These are phyloP conservation scores for Drosophila sulfurigaster DNA, from an alignment of 1,140 invertebrate species.

Conservation along the genomic window DNA sequence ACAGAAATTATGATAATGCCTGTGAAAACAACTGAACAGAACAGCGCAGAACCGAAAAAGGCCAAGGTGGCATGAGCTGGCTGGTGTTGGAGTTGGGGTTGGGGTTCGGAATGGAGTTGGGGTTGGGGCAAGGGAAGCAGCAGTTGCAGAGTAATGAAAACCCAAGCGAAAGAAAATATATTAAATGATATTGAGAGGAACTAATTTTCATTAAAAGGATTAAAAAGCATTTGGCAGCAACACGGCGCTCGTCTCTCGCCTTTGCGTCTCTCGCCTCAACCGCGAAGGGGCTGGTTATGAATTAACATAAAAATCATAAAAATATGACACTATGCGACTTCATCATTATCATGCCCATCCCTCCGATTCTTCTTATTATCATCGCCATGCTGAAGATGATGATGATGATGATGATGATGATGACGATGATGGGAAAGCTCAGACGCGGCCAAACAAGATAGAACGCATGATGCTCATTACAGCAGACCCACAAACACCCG, in stretches of 20 bases:
- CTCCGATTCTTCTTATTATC: constrained; percentile 25
- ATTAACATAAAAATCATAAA: constrained; percentile 84
- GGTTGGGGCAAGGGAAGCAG: not conserved
- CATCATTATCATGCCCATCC: constrained; percentile 25
- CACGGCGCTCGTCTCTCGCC: constrained; percentile 28
- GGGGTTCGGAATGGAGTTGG: too few relatives aligned
- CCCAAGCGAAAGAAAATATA: constrained; percentile 80
- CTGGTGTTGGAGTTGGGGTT: not conserved
- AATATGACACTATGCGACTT: constrained; percentile 77
- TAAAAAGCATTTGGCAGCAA: constrained; percentile 80
- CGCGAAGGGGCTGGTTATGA: constrained; percentile 68
- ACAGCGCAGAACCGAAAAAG: constrained; percentile 10
- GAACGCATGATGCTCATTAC: constrained; percentile 73
- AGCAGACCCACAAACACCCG: constrained; percentile 38
- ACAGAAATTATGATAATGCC: constrained; percentile 84
- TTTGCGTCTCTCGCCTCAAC: constrained; percentile 15
- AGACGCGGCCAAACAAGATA: constrained; percentile 3
- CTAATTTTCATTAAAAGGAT: constrained; percentile 85
- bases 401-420: not conserved
- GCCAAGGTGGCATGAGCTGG: not conserved
- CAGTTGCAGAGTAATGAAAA: constrained; percentile 40
- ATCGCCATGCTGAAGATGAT: not conserved
- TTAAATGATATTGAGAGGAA: constrained; percentile 84
- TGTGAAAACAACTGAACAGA: constrained; percentile 71
- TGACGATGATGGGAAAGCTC: constrained; percentile 5